These are phyloP conservation scores for Euzophera pinguis DNA, from an alignment of 2,888 invertebrate species.

Conservation along the genomic window DNA sequence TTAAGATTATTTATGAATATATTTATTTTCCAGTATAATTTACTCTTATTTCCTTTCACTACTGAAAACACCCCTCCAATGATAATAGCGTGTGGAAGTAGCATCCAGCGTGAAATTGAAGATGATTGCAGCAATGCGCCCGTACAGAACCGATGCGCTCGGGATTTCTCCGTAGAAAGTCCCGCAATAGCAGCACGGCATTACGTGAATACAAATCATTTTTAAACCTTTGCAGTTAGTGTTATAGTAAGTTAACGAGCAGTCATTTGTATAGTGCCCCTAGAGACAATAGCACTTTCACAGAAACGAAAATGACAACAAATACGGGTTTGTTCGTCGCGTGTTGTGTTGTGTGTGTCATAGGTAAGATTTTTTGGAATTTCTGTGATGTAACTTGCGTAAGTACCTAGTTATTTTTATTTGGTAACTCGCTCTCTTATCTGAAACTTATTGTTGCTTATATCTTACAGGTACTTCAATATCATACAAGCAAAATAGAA, in stretches of 20 bases:
- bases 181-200: constrained; percentile 64
- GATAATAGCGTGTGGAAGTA: constrained; percentile 18
- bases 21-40: constrained; percentile 18
- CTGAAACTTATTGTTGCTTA: constrained; percentile 12
- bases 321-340: constrained; percentile 34
- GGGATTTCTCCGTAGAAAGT: constrained; percentile 79
- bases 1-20: constrained; percentile 23
- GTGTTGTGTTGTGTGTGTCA: constrained; percentile 37
- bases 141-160: constrained; percentile 44
- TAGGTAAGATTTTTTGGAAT: constrained; percentile 29
- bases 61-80: neutral
- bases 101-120: constrained; percentile 41
- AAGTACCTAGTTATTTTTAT: too few species aligned
- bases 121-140: constrained; percentile 46
- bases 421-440: too few species aligned
- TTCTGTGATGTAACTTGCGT: neutral
- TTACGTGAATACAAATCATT: constrained; percentile 73
- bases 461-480: constrained; percentile 29
- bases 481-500: constrained; percentile 23
- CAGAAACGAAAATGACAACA: constrained; percentile 56
- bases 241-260: constrained; percentile 54
- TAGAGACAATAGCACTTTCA: constrained; percentile 51
- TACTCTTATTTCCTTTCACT: constrained; percentile 1
- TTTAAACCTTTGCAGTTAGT: constrained; percentile 48
- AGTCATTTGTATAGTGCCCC: constrained; percentile 69